Conservation (phyloP, 2,113 vertebrate genomes). For the Pomatorhinus ruficollis region DNA sequence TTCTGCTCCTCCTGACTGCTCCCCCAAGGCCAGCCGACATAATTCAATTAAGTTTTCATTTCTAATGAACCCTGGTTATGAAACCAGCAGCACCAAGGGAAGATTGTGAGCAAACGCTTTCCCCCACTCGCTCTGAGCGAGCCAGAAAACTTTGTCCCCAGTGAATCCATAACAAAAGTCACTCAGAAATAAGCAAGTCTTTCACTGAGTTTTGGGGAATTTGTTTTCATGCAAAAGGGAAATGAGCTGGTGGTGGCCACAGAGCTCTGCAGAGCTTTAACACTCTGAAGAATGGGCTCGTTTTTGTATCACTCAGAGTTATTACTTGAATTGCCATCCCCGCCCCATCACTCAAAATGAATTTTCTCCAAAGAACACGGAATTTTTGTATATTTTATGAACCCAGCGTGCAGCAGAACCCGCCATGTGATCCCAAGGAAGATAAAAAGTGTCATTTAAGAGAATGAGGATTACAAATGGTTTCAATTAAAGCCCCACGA, state of each 20-base stretch:
- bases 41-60: slow-evolving; percentile 39
- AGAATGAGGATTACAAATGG: slow-evolving; percentile 34
- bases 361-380: neutral
- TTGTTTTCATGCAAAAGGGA: neutral
- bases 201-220: neutral
- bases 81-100: neutral
- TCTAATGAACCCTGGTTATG: slow-evolving; percentile 38
- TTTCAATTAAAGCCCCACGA: slow-evolving; percentile 40
- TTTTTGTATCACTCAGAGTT: neutral
- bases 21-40: neutral
- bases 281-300: neutral
- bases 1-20: slow-evolving; percentile 27
- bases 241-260: neutral
- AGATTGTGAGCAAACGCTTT: neutral
- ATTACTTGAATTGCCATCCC: neutral
- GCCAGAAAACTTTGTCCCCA: neutral
- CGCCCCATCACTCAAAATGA: neutral
- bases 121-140: accelerated
- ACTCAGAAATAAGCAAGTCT: neutral
- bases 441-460: slow-evolving; percentile 2
- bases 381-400: slow-evolving; percentile 12
- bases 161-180: neutral
- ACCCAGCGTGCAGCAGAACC: neutral
- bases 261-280: neutral
- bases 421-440: neutral